Conservation (phyloP, 2,113 vertebrate genomes). For the Rana temporaria region DNA sequence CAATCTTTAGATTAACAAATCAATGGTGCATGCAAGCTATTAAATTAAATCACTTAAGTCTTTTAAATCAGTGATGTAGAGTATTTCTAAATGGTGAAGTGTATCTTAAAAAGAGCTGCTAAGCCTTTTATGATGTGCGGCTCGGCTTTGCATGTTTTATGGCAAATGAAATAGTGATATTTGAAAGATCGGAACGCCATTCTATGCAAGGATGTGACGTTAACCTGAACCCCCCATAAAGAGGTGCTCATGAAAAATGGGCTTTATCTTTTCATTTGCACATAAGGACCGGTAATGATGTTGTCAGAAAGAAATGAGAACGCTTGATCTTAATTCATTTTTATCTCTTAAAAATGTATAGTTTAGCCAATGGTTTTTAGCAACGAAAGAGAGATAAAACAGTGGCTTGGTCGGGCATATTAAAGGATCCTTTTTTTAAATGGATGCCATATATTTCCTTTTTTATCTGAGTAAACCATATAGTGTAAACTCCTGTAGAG, state of each 20-base stretch:
- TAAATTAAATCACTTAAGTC: slow-evolving; percentile 58
- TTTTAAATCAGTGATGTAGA: slow-evolving; percentile 58
- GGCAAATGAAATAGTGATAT: slow-evolving; percentile 49
- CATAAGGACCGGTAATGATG: slow-evolving; percentile 45
- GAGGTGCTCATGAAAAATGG: slow-evolving; percentile 26
- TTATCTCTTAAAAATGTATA: slow-evolving; percentile 21
- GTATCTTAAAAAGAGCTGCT: slow-evolving; percentile 54
- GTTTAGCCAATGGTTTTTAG: slow-evolving; percentile 32
- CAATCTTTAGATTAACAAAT: slow-evolving; percentile 59
- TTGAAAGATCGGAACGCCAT: slow-evolving; percentile 41
- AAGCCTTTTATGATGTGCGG: slow-evolving; percentile 55
- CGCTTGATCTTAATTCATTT: slow-evolving; percentile 46
- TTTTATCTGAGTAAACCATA: too few species aligned
- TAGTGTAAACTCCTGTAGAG: too few species aligned
- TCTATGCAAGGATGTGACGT: slow-evolving; percentile 26
- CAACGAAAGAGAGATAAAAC: background rate
- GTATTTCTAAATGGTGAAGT: slow-evolving; percentile 55
- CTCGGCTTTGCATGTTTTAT: slow-evolving; percentile 53
- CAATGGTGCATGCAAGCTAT: slow-evolving; percentile 58
- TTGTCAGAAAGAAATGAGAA: slow-evolving; percentile 34
- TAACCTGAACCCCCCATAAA: slow-evolving; percentile 41
- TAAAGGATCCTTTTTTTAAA: background rate
- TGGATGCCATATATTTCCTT: too few species aligned
- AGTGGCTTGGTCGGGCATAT: background rate
- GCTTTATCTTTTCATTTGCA: slow-evolving; percentile 25